These are phyloP conservation scores for Lithophane semibrunnea DNA, from an alignment of 2,888 invertebrate genomes.

Conservation along the genomic window DNA sequence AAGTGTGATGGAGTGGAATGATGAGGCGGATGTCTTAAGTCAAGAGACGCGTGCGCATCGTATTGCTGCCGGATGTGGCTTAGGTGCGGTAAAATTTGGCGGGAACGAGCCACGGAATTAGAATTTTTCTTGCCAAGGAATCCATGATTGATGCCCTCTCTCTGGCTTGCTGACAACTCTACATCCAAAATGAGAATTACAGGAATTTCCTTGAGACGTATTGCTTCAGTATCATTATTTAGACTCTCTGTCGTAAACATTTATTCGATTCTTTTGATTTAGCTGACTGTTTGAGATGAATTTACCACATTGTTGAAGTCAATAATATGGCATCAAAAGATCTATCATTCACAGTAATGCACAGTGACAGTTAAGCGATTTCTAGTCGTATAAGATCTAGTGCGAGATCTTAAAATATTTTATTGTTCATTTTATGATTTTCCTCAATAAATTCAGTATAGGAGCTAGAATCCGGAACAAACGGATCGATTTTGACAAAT, in stretches of 20 bases:
- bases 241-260: conserved; percentile 33
- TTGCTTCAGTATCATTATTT: conserved; percentile 67
- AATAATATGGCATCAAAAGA: conserved; percentile 33
- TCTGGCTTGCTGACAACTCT: conserved; percentile 67
- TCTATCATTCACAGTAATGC: conserved; percentile 10
- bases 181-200: conserved; percentile 64
- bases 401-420: conserved; percentile 32
- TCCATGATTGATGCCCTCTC: conserved; percentile 78
- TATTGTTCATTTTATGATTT: conserved; percentile 48
- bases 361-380: conserved; percentile 10
- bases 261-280: conserved; percentile 66
- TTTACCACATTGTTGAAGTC: conserved; percentile 29
- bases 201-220: conserved; percentile 69
- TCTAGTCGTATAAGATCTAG: conserved; percentile 18
- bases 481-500: conserved; percentile 76
- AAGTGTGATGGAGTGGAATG: conserved; percentile 75
- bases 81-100: conserved; percentile 76
- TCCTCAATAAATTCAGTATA: conserved; percentile 58
- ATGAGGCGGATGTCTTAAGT: conserved; percentile 80
- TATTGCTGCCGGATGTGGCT: conserved; percentile 78
- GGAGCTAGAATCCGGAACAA: conserved; percentile 67
- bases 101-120: conserved; percentile 79
- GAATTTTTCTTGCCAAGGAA: conserved; percentile 74
- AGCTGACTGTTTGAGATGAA: conserved; percentile 42
- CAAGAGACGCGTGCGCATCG: conserved; percentile 75